Evolutionary conservation across 2,888 invertebrate species (phyloP), one percentile per base, ranked within the genome.

Genomic region (Drosophila antonietae): DNA sequence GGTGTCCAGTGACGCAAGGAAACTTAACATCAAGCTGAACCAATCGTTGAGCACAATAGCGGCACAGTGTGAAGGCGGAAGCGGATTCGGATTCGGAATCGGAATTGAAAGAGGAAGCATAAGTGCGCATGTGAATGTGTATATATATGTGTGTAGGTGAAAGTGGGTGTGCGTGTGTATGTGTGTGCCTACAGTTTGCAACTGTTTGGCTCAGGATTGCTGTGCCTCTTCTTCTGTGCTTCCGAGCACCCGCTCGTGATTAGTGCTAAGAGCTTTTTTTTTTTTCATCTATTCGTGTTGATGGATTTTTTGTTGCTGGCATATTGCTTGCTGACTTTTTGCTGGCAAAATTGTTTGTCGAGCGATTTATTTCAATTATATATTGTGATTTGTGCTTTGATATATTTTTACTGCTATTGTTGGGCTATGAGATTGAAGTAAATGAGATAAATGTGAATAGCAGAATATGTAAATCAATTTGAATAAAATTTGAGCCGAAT

Each of bases 291-390:
- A 28, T 28, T 33, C 37, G 23, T 23, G 23, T 52, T 64, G 74
- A 60, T 68, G 46, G 56, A 61, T 64, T 63, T 61, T 52, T 60
- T 47, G 14, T 14, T 39, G 14, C 14, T 39, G 5, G 14, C 37
- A 14, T 39, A 15, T n/a, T 39, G 43, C 46, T 67, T 60, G 35
- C 57, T 39, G 49, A 52, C 49, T 60, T 60, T 47, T 63, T 63
- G 49, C 43, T 46, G 55, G 65, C 56, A 69, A 62, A 75, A 75
- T 89, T 81, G 78, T 84, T 90, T 87, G 90, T 84, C 82, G 79
- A 67, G 67, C 88, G 82, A 90, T 87, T 88, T 89, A 89, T 88
- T 88, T 90, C 90, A 90, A 89, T 90, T 90, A 84, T 78, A 58
- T 67, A 61, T 53, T 49, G 28, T 56, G 43, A 63, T 70, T 79